Evolutionary conservation across 2,888 invertebrate species (phyloP).

Genomic region (Gasteruption jaculator): DNA sequence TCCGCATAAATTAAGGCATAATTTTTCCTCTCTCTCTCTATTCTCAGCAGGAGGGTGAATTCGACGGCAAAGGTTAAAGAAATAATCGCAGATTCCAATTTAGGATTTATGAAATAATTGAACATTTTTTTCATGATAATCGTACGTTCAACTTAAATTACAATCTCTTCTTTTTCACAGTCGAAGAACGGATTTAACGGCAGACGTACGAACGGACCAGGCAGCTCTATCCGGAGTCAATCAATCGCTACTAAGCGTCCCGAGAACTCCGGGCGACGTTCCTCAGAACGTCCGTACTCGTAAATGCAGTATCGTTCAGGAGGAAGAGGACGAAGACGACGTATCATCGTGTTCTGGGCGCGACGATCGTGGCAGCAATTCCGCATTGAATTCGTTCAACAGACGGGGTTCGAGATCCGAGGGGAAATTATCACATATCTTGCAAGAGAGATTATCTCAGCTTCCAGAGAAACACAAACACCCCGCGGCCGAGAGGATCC

Average conservation of each 20-base stretch:
- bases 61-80: no score
- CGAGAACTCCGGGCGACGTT: slow-evolving; percentile 66
- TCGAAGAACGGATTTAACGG: slow-evolving; percentile 32
- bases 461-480: slow-evolving; percentile 59
- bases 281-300: slow-evolving; percentile 67
- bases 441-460: slow-evolving; percentile 61
- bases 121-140: no score
- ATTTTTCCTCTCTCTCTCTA: no score
- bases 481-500: neutral
- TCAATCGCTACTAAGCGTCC: slow-evolving; percentile 57
- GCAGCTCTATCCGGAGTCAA: slow-evolving; percentile 38
- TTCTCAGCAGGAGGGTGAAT: no score
- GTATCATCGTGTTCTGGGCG: slow-evolving; percentile 58
- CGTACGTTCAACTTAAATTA: no score
- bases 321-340: slow-evolving; percentile 89
- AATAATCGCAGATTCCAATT: no score
- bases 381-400: slow-evolving; percentile 55
- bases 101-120: no score
- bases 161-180: slow-evolving; percentile 27
- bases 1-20: no score
- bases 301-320: slow-evolving; percentile 89
- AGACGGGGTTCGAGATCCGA: slow-evolving; percentile 76
- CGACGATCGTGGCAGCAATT: slow-evolving; percentile 53
- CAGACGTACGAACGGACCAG: slow-evolving; percentile 35
- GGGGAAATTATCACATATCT: slow-evolving; percentile 67